Evolutionary conservation across 2,113 vertebrate genomes (phyloP), one percentile per base, ranked within the genome.

Genomic region (Hypanus sabinus): DNA sequence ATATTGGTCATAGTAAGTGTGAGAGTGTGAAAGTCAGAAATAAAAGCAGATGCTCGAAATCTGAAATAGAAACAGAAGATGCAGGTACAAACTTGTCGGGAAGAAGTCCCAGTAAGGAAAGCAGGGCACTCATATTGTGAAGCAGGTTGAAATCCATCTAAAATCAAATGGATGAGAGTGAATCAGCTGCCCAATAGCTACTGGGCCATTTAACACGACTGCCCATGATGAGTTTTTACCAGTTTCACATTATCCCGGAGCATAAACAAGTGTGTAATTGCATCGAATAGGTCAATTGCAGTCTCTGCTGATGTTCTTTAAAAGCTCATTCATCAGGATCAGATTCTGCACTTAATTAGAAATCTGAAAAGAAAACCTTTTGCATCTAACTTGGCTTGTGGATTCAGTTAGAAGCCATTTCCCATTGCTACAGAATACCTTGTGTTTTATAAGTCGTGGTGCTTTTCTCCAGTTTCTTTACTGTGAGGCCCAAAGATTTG

Each of bases 291-390:
- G 27, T 55, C 57, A 57, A 87, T 87, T 87, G 83, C 55, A 60
- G 55, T 87, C 55, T 24, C 30, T 60, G 46, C 55, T 60, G 55
- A 87, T 11, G 83, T 87, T 55, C 24, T 60, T 30, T 60, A 87
- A 60, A 60, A 60, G 83, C 83, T 87, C 60, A 87, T 87, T 30
- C 30, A 60, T 87, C 27, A n/a, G 57, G 30, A 27, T 11, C 55
- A 87, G 83, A 87, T 87, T 87, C 60, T 60, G 83, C 30, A 27
- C 46, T 87, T 55, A 87, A n/a, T 87, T 12, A 87, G 83, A 57
- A 57, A 55, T 55, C 83, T 87, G 24, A 62, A 55, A 11, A 87
- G 2, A 87, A 87, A 87, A 60, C 83, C 22, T 60, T 87, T 87
- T 81, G 3, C 27, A 22, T 87, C 60, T n/a, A 60, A 87, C 14